Evolutionary conservation across 2,113 vertebrate species (phyloP), one percentile per base, ranked within the genome.

Genomic region (Ailurus styani): DNA sequence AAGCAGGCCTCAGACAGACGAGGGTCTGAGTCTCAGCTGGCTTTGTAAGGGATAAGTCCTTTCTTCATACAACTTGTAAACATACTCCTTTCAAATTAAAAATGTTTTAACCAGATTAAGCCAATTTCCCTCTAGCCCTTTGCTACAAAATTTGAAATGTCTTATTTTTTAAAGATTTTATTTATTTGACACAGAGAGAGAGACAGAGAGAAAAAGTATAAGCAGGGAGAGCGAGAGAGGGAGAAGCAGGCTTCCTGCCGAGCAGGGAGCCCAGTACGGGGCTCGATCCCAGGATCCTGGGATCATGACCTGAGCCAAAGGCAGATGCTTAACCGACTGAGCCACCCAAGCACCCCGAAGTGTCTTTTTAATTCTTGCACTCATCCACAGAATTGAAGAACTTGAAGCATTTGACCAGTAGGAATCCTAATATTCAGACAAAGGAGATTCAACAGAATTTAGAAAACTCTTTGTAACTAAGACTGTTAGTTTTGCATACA

Each of bases 401-500:
- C 90, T 29, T 83, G 23, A 77, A 93, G 83, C 20, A 91, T 73
- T 72, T 92, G 47, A 62, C 93, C 31, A 91, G 77, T 0, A 66
- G 37, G 45, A 72, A 86, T 85, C 42, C 89, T 11, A 93, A 88
- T 12, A 25, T 42, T 73, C 29, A 31, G 90, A 68, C 78, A 91
- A 94, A 91, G 23, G 25, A 50, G 83, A 64, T 37, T 62, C 57
- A 93, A 55, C 47, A 95, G 57, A 97, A 91, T 91, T 77, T 87
- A 70, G 20, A 77, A 81, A 91, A 95, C 34, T 64, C 20, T 66
- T 68, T 88, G 23, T 66, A 87, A 84, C 54, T 93, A 84, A 88
- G 55, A 75, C 31, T 21, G 42, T 57, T 81, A 85, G 45, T 45
- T 89, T 89, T 72, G 60, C 75, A 83, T 82, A 47, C 37, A 62